A percentile compares a stretch with the other conserved stretches of the same genome.
Conservation (phyloP, 2,888 invertebrate genomes). For the Geotrupes spiniger region DNA sequence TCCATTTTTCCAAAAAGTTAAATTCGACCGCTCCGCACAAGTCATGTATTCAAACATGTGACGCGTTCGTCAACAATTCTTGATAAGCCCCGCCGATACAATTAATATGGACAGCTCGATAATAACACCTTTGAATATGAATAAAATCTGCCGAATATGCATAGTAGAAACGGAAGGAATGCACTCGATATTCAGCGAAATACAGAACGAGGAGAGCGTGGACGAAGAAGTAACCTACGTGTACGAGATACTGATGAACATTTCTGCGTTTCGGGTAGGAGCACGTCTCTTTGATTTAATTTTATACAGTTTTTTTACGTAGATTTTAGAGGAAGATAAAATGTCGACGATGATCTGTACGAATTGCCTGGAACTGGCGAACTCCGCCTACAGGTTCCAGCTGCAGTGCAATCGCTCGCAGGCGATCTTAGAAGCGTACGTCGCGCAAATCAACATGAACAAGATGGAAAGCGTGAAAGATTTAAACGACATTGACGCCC, state of each 20-base stretch:
- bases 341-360: slow-evolving; percentile 35
- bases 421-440: slow-evolving; percentile 31
- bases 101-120: slow-evolving; percentile 2
- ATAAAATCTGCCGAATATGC: slow-evolving; percentile 36
- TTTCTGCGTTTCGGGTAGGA: slow-evolving; percentile 34
- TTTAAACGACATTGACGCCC: background rate
- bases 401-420: slow-evolving; percentile 36
- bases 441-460: slow-evolving; percentile 24
- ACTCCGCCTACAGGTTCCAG: slow-evolving; percentile 34
- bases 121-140: slow-evolving; percentile 28
- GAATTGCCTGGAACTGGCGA: slow-evolving; percentile 34
- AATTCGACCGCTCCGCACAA: no score
- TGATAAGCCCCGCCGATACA: no score
- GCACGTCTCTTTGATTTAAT: no score
- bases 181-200: slow-evolving; percentile 34
- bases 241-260: slow-evolving; percentile 34
- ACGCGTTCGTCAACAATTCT: slow-evolving; percentile 2
- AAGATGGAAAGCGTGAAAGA: slow-evolving; percentile 2
- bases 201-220: slow-evolving; percentile 29
- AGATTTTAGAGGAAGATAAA: slow-evolving; percentile 35
- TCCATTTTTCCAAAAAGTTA: no score
- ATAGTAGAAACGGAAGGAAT: slow-evolving; percentile 34
- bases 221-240: slow-evolving; percentile 30
- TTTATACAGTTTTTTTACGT: background rate
- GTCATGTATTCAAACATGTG: background rate